Percentiles rank a stretch among this genome's conserved stretches.
phyloP scores from a whole-genome alignment of 2,888 invertebrate species.

The Latrodectus hesperus region DNA sequence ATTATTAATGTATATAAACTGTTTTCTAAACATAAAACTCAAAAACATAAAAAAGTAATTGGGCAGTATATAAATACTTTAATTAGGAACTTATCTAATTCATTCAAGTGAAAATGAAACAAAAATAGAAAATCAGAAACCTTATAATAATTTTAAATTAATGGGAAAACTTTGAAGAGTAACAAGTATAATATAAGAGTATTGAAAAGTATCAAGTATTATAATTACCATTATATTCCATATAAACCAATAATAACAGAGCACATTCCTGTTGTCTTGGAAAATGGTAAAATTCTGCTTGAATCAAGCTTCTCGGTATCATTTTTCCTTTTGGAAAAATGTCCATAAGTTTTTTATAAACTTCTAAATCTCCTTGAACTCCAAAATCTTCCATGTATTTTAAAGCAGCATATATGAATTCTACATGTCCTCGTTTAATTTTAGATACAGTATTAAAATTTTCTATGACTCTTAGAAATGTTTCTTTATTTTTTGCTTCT shows the following conservation, averaged over 20 bases:
- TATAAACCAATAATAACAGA: constrained; percentile 91
- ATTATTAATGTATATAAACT: too few relatives aligned
- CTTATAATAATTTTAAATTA: too few relatives aligned
- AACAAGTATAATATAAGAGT: background rate
- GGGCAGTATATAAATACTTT: too few relatives aligned
- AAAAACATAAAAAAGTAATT: too few relatives aligned
- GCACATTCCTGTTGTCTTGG: constrained; percentile 96
- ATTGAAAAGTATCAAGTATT: background rate
- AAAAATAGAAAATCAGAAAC: too few relatives aligned
- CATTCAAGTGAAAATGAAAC: too few relatives aligned
- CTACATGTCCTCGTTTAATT: constrained; percentile 89
- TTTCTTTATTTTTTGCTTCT: constrained; percentile 76
- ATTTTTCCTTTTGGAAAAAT: constrained; percentile 92
- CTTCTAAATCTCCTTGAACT: constrained; percentile 75
- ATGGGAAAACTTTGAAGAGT: too few relatives aligned
- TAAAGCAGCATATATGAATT: constrained; percentile 93
- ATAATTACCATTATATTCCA: constrained; percentile 89
- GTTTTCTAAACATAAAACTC: too few relatives aligned
- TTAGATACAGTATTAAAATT: constrained; percentile 83
- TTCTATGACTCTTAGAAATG: constrained; percentile 84
- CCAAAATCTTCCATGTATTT: constrained; percentile 91
- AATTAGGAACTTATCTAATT: too few relatives aligned
- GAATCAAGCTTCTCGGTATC: constrained; percentile 86
- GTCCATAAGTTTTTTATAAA: constrained; percentile 89
- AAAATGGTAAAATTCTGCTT: constrained; percentile 93